These are phyloP conservation scores for Amia ocellicauda DNA, from an alignment of 2,113 vertebrate genomes.

Conservation along the genomic window DNA sequence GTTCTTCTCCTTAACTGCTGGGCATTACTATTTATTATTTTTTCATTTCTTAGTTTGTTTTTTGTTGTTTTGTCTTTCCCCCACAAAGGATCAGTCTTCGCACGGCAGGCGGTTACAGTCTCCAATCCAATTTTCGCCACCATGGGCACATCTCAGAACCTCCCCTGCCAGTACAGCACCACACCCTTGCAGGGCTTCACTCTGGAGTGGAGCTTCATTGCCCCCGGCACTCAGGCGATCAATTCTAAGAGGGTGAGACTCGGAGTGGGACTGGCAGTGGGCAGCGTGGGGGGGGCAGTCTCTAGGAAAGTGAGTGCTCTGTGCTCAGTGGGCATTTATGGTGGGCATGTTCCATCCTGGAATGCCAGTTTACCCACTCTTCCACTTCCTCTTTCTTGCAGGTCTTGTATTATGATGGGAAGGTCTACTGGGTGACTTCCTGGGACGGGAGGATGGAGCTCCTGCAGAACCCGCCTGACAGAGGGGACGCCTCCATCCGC, in stretches of 20 bases:
- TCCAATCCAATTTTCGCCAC: conserved; percentile 40
- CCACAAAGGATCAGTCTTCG: not conserved
- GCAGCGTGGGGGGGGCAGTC: no score
- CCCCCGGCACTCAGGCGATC: conserved; percentile 13
- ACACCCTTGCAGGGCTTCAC: conserved; percentile 44
- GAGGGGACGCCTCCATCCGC: conserved; percentile 54
- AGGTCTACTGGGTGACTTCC: conserved; percentile 50
- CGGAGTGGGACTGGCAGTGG: not conserved
- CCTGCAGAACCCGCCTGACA: conserved; percentile 51
- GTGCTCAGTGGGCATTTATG: no score
- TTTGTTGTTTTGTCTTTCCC: not conserved
- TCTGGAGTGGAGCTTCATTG: conserved; percentile 65
- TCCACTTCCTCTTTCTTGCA: no score
- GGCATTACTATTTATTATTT: no score
- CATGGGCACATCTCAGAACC: conserved; percentile 29
- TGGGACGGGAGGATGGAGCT: conserved; percentile 50
- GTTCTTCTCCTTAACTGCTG: no score
- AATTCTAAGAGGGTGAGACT: conserved; percentile 20
- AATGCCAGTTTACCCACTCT: no score
- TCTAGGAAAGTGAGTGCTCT: no score
- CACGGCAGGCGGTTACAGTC: conserved; percentile 48
- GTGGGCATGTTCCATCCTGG: no score
- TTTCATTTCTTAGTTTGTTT: no score
- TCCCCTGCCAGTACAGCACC: conserved; percentile 60
- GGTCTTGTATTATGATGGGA: conserved; percentile 61